Evolutionary conservation across 1,140 invertebrate genomes (phyloP), one percentile per base, ranked within the genome.

Genomic region (Drosophila nannoptera): DNA sequence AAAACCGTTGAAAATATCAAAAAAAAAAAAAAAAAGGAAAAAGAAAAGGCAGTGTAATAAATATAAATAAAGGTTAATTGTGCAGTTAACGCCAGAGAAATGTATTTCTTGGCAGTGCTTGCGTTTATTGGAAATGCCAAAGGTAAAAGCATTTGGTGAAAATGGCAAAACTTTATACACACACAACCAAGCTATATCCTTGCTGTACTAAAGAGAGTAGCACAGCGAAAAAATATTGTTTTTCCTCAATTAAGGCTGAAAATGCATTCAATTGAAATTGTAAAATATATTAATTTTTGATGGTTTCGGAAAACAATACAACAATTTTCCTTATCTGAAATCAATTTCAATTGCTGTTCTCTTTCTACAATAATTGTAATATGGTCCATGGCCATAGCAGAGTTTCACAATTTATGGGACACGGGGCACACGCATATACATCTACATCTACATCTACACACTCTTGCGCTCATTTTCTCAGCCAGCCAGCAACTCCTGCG

Each of bases 61-160:
- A 22, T 22, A 22, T 12, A 61, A 70, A 32, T 69, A 29, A 46
- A 33, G 46, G 60, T 54, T 56, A 52, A 75, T 59, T 73, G 78
- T 78, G 61, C 48, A 69, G 61, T 64, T 66, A 52, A 56, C 54
- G 58, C 40, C 69, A 69, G 61, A 74, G 73, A 87, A 67, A 86
- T 86, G 81, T 86, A 82, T 75, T 72, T 86, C 77, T 86, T 86
- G 82, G 81, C 81, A 67, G 80, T 86, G 77, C 77, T 86, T 46
- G 81, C 82, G 77, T 81, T 86, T 45, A 87, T 86, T 77, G 77
- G 77, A 75, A 86, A 86, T 87, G 77, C 82, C 82, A 81, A 86
- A 86, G 81, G 81, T 86, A 86, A 86, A 67, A 68, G 46, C 16
- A 54, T 35, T 69, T 29, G 64, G 60, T 53, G 50, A 43, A 78